Evolutionary conservation across 2,113 vertebrate species (phyloP).

Genomic region (Irena cyanogastra): DNA sequence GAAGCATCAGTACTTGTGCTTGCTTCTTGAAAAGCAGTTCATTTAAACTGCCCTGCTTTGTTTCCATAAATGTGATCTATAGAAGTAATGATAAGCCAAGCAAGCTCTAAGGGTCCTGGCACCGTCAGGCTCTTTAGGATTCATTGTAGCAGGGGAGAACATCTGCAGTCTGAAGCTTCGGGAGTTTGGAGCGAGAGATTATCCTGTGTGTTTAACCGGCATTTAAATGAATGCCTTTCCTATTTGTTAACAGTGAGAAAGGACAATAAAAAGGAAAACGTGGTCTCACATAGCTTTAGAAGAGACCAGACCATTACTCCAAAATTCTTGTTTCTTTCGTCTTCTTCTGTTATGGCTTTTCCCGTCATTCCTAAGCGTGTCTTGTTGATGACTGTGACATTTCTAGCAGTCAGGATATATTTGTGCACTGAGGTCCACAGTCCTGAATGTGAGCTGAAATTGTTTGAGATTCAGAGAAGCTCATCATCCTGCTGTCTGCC

Average conservation of each 20-base stretch:
- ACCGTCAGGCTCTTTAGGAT: not conserved
- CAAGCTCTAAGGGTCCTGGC: slow-evolving; percentile 18
- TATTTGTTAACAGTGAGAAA: not conserved
- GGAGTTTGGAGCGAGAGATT: not conserved
- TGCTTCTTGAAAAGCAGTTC: not conserved
- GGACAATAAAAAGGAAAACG: not conserved
- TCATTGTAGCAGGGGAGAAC: slow-evolving; percentile 20
- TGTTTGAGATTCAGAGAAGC: not conserved
- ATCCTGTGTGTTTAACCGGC: not conserved
- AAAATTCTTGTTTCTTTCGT: not conserved
- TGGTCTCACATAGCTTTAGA: not conserved
- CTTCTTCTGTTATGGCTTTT: not conserved
- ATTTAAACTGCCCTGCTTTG: not conserved
- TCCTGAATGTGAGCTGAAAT: not conserved
- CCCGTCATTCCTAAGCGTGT: not conserved
- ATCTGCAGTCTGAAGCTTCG: not conserved
- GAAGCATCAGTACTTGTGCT: not conserved
- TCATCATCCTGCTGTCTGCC: not conserved
- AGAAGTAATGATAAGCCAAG: slow-evolving; percentile 1
- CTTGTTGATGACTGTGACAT: not conserved
- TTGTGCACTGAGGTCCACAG: not conserved
- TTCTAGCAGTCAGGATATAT: not conserved
- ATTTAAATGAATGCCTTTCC: not conserved
- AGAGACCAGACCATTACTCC: not conserved
- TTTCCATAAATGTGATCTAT: slow-evolving; percentile 8